Conservation (phyloP, 2,797 vertebrate species). For the Lycodopsis pacificus region DNA sequence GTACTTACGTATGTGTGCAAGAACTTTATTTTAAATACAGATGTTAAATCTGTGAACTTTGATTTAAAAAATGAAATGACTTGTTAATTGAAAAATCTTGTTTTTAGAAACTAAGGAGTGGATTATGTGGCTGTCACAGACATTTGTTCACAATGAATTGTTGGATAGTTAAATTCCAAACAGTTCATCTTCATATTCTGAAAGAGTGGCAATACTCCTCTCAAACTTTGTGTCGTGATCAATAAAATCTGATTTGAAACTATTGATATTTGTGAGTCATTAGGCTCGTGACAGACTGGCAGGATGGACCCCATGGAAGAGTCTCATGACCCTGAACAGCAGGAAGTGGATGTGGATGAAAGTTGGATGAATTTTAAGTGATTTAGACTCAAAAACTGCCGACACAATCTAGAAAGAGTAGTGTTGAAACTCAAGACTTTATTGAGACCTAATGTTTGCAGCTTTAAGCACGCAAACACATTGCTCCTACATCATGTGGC, state of each 20-base stretch:
- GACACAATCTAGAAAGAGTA: background rate
- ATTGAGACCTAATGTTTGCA: slow-evolving; percentile 1
- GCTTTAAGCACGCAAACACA: background rate
- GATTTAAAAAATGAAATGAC: background rate
- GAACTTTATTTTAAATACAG: background rate
- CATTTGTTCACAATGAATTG: background rate
- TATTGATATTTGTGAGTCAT: background rate
- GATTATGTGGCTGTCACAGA: too few relatives aligned
- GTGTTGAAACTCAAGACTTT: slow-evolving; percentile 2
- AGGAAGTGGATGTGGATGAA: background rate
- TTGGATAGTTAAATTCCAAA: background rate
- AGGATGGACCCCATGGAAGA: too few relatives aligned
- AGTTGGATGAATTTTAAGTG: background rate
- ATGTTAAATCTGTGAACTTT: background rate
- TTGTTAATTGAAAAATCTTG: too few relatives aligned
- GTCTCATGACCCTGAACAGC: background rate
- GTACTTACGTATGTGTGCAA: background rate
- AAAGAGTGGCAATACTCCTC: background rate
- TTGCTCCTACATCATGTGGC: background rate
- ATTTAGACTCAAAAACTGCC: background rate
- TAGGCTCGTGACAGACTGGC: background rate
- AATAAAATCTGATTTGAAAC: slow-evolving; percentile 19
- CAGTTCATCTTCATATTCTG: background rate
- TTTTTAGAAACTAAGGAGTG: background rate
- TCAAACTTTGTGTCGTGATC: background rate